Evolutionary conservation across 2,797 vertebrate genomes (phyloP).

Genomic region (Labroides dimidiatus): DNA sequence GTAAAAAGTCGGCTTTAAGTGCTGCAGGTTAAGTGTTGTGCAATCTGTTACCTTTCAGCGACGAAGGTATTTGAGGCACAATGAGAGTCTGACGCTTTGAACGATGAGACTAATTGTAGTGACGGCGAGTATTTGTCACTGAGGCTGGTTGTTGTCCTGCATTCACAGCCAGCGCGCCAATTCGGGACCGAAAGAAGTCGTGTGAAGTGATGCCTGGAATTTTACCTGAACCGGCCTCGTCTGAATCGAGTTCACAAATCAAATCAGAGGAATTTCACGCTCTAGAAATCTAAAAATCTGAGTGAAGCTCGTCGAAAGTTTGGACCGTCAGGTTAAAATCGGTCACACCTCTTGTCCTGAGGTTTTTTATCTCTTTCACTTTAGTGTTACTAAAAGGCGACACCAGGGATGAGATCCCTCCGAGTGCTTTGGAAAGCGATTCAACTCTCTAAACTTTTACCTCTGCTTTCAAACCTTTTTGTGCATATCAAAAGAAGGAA

Average conservation of each 20-base stretch:
- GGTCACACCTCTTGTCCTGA: too few relatives aligned
- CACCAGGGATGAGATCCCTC: too few relatives aligned
- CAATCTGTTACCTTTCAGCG: not conserved
- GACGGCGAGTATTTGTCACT: not conserved
- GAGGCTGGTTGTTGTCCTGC: slow-evolving; percentile 22
- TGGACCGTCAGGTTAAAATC: too few relatives aligned
- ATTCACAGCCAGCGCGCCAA: slow-evolving; percentile 4
- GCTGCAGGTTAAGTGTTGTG: not conserved
- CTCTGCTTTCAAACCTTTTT: not conserved
- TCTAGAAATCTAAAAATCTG: not conserved
- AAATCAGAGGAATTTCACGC: not conserved
- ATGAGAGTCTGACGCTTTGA: not conserved
- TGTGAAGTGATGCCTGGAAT: slow-evolving; percentile 23
- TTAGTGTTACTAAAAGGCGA: not conserved
- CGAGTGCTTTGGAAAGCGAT: too few relatives aligned
- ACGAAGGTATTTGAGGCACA: not conserved
- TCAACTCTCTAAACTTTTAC: not conserved
- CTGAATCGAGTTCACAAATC: not conserved
- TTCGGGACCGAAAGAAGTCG: not conserved
- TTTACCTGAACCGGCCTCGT: not conserved
- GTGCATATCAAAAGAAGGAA: too few relatives aligned
- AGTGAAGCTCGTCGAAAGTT: too few relatives aligned
- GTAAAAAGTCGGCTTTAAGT: not conserved
- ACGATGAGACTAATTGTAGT: slow-evolving; percentile 6
- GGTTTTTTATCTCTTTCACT: not conserved